Evolutionary conservation across 2,797 vertebrate species (phyloP).

Genomic region (Chelonia mydas): DNA sequence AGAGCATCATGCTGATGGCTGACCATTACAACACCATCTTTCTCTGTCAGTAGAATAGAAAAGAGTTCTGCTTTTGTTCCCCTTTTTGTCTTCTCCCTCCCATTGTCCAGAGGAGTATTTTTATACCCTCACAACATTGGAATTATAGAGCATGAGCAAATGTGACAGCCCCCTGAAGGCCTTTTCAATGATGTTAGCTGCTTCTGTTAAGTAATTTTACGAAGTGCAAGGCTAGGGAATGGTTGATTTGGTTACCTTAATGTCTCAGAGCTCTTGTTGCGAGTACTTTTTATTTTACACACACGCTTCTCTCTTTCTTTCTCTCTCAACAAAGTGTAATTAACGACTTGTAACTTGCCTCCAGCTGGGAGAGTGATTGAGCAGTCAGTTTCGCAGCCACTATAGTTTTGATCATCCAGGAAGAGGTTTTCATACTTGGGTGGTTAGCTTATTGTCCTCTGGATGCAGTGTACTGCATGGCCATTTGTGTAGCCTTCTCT

Average conservation of each 20-base stretch:
- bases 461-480: neutral
- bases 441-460: neutral
- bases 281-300: neutral
- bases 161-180: fast-evolving
- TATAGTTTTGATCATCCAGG: neutral
- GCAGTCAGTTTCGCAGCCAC: neutral
- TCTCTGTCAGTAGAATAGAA: neutral
- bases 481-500: neutral
- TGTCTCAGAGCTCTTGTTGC: neutral
- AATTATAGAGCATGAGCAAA: neutral
- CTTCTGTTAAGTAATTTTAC: neutral
- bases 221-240: neutral
- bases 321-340: neutral
- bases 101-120: neutral
- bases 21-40: neutral
- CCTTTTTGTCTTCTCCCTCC: neutral
- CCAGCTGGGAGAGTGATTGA: neutral
- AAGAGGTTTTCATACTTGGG: neutral
- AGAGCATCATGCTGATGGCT: neutral
- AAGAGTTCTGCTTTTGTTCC: neutral
- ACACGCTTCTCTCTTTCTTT: neutral
- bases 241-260: neutral
- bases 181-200: neutral
- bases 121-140: neutral
- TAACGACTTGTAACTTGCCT: neutral